These are phyloP conservation scores for Callocephalon fimbriatum DNA, from an alignment of 2,113 vertebrate genomes.

Conservation along the genomic window DNA sequence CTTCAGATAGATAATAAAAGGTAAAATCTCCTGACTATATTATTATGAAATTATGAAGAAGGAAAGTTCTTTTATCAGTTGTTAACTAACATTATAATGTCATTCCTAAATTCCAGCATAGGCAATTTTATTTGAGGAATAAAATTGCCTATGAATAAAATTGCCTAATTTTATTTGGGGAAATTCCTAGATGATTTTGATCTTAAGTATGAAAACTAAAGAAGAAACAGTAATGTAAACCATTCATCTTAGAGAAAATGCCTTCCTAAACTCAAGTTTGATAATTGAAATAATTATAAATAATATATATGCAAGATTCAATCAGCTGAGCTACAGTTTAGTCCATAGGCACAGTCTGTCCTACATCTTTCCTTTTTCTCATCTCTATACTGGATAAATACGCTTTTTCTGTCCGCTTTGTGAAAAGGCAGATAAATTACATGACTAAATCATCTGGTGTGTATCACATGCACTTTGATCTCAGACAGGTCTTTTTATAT, in stretches of 20 bases:
- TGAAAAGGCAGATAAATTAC: background rate
- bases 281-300: background rate
- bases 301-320: background rate
- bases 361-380: background rate
- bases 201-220: background rate
- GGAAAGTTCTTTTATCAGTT: background rate
- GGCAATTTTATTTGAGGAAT: background rate
- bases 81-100: background rate
- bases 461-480: background rate
- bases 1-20: background rate
- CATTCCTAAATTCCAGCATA: background rate
- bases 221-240: background rate
- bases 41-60: background rate
- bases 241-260: background rate
- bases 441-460: background rate
- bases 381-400: background rate
- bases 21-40: background rate
- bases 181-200: background rate
- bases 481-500: background rate
- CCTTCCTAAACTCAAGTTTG: background rate
- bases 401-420: background rate
- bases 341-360: background rate
- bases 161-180: background rate
- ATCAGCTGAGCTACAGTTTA: background rate
- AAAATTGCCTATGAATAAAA: too few relatives aligned